Evolutionary conservation across 1,140 invertebrate genomes (phyloP).

Genomic region (Halesus radiatus): DNA sequence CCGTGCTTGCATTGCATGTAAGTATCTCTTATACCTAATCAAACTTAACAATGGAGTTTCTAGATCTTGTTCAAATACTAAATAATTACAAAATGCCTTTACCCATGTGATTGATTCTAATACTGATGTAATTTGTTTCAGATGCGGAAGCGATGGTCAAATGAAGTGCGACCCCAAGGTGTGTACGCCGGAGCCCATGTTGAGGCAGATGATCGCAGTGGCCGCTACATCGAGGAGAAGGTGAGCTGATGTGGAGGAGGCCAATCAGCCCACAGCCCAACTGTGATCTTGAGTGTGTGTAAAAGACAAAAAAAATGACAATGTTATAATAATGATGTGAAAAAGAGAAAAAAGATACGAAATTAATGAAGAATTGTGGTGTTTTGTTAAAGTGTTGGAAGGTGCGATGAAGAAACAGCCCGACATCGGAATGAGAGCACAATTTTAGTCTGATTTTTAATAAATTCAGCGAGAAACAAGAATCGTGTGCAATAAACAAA

Average conservation of each 20-base stretch:
- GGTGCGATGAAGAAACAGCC: neutral
- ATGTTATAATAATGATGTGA: conserved; percentile 21
- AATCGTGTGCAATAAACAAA: conserved; percentile 14
- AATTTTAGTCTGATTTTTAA: conserved; percentile 4
- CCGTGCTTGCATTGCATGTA: conserved; percentile 94
- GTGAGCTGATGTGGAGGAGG: conserved; percentile 69
- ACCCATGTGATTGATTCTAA: conserved; percentile 2
- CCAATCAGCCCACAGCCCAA: conserved; percentile 32
- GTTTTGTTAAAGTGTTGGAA: conserved; percentile 30
- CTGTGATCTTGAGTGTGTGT: conserved; percentile 56
- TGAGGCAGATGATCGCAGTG: conserved; percentile 88
- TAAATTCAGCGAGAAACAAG: neutral
- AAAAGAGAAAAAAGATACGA: neutral
- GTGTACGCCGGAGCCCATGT: conserved; percentile 89
- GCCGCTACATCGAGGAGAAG: conserved; percentile 80
- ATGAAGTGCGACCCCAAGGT: conserved; percentile 93
- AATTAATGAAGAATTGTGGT: neutral
- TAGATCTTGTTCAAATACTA: neutral
- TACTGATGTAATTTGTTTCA: conserved; percentile 66
- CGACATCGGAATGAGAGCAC: conserved; percentile 3
- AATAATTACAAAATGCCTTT: neutral
- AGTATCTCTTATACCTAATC: conserved; percentile 67
- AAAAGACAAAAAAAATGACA: conserved; percentile 48
- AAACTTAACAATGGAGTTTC: neutral
- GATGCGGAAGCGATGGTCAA: conserved; percentile 89